These are phyloP conservation scores for Colaptes auratus DNA, from an alignment of 2,113 vertebrate species.

Conservation along the genomic window DNA sequence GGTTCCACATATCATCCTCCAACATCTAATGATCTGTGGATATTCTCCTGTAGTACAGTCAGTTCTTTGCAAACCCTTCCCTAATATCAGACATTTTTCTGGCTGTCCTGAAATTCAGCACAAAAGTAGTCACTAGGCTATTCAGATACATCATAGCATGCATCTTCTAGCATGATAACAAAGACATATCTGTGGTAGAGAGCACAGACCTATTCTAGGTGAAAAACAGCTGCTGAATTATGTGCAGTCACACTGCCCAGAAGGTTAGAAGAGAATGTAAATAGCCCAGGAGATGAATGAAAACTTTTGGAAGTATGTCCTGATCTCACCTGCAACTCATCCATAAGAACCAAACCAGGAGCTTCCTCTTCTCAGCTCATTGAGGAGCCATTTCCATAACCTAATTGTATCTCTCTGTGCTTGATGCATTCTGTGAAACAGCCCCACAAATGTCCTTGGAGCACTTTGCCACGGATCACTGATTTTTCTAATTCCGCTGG, in stretches of 20 bases:
- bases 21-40: background rate
- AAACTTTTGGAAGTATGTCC: background rate
- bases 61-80: background rate
- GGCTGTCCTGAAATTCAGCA: background rate
- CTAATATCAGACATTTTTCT: background rate
- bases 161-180: background rate
- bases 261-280: background rate
- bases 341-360: background rate
- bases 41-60: background rate
- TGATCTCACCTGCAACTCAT: background rate
- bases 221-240: background rate
- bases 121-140: background rate
- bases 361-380: background rate
- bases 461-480: background rate
- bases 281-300: background rate
- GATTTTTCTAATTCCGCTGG: background rate
- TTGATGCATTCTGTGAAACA: background rate
- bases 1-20: background rate
- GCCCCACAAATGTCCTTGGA: background rate
- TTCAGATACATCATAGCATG: background rate
- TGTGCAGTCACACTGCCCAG: background rate
- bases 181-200: background rate
- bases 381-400: background rate
- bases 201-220: background rate
- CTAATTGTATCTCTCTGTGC: background rate